Base-by-base conservation (phyloP, 2,888 invertebrate genomes). In the Caenorhabditis sp. region DNA sequence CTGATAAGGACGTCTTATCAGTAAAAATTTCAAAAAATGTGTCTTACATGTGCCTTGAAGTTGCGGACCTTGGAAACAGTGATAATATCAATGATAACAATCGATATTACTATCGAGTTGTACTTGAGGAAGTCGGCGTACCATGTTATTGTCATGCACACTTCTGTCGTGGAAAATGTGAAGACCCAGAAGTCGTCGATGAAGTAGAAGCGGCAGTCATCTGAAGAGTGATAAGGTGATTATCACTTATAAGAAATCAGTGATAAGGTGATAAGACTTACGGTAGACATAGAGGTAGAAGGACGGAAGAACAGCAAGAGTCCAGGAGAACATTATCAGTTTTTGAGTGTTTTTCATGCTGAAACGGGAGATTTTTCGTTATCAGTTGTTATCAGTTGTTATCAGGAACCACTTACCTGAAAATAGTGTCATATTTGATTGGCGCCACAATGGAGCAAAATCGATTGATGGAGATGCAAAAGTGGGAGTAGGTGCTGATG, bases 91-190 rank as follows among this genome's bases (percentile, higher is more conserved):
- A 85, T 72, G 13, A 85, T 55, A 13, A 79, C 83, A 32, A 85
- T 85, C 1, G 76, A 53, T 6, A 81, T 55, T 9, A 85, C 82
- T n/a, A 83, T 81, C 1, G 77, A 60, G 60, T 76, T 79, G 64
- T 83, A 85, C 24, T 85, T 85, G n/a, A 74, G 68, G 56, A 85
- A 85, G 47, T 85, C 83, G 3, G 83, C 74, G 40, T 85, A 85
- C 85, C 85, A 85, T 20, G 76, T 64, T 15, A 85, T 85, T 11
- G 76, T 71, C 18, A n/a, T 26, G 32, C 85, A 85, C 13, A 76
- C 78, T 1, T 68, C 62, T 9, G 82, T 81, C 2, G 50, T 62
- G 9, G 78, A 70, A 40, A 83, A 85, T 2, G 61, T 62, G 58
- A 85, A 85, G 3, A 82, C 78, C 83, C 83, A 83, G 20, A 84